phyloP scores from a whole-genome alignment of 2,888 invertebrate genomes.

The Orthosia gothica region DNA sequence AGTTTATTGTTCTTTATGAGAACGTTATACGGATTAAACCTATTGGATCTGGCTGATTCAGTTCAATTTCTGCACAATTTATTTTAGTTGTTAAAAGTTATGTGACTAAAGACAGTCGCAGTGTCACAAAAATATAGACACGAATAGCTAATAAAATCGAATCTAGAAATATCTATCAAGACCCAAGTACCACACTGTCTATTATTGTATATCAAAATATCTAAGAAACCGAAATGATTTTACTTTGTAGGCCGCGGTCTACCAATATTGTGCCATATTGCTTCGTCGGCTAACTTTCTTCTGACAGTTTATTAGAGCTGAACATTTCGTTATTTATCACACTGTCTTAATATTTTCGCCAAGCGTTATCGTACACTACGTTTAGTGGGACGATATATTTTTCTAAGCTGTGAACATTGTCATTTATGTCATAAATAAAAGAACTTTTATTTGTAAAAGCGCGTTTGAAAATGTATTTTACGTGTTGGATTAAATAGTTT shows the following conservation, averaged over 20 bases:
- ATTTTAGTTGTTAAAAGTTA: too few relatives aligned
- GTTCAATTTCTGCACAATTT: too few relatives aligned
- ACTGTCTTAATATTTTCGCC: constrained; percentile 54
- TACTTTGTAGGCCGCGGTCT: background rate
- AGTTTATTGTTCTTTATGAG: too few relatives aligned
- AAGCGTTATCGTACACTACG: constrained; percentile 34
- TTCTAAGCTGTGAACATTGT: constrained; percentile 53
- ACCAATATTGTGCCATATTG: constrained; percentile 42
- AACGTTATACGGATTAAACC: too few relatives aligned
- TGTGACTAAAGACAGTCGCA: too few relatives aligned
- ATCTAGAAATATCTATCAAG: background rate
- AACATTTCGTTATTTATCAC: constrained; percentile 58
- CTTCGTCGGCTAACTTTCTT: constrained; percentile 38
- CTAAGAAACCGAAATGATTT: constrained; percentile 10
- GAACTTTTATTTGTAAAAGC: constrained; percentile 28
- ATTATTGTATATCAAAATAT: background rate
- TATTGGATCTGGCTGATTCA: too few relatives aligned
- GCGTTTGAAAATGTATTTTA: constrained; percentile 22
- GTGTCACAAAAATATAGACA: background rate
- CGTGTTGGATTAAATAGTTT: background rate
- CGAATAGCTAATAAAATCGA: background rate
- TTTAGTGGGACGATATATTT: constrained; percentile 56
- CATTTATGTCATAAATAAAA: constrained; percentile 50
- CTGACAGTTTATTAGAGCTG: constrained; percentile 55
- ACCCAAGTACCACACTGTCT: background rate